These are phyloP conservation scores for Bolinopsis microptera DNA, from an alignment of 37 sponge, comb jelly and placozoan genomes.

Conservation along the genomic window DNA sequence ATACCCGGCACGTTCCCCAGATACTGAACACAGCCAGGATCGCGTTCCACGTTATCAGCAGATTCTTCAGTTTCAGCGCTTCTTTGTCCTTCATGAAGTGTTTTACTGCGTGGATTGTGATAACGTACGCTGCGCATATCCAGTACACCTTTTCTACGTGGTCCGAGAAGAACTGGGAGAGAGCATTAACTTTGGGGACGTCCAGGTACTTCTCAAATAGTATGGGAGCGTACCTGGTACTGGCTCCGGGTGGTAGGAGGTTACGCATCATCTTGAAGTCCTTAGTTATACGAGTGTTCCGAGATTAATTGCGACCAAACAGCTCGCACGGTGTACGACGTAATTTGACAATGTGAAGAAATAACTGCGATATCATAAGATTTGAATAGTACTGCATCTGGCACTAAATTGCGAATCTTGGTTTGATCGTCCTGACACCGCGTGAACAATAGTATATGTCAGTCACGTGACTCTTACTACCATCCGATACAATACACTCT, in stretches of 20 bases:
- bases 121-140: conserved; percentile 67
- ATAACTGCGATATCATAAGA: background rate
- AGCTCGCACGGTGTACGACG: too few relatives aligned
- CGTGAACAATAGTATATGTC: background rate
- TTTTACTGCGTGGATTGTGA: conserved; percentile 68
- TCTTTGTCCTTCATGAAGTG: conserved; percentile 71
- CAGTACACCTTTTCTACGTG: background rate
- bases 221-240: background rate
- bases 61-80: conserved; percentile 66
- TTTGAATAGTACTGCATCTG: background rate
- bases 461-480: background rate
- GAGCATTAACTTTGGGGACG: background rate
- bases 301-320: too few relatives aligned
- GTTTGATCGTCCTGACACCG: background rate
- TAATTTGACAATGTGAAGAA: background rate
- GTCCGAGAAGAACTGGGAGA: background rate
- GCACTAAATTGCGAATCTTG: background rate
- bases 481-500: background rate
- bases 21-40: conserved; percentile 77
- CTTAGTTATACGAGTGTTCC: too few relatives aligned
- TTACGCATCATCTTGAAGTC: background rate
- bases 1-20: conserved; percentile 55
- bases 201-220: background rate
- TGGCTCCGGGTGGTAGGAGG: background rate
- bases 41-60: conserved; percentile 76